Evolutionary conservation across 2,888 invertebrate species (phyloP).

Genomic region (Stenichneumon culpator): DNA sequence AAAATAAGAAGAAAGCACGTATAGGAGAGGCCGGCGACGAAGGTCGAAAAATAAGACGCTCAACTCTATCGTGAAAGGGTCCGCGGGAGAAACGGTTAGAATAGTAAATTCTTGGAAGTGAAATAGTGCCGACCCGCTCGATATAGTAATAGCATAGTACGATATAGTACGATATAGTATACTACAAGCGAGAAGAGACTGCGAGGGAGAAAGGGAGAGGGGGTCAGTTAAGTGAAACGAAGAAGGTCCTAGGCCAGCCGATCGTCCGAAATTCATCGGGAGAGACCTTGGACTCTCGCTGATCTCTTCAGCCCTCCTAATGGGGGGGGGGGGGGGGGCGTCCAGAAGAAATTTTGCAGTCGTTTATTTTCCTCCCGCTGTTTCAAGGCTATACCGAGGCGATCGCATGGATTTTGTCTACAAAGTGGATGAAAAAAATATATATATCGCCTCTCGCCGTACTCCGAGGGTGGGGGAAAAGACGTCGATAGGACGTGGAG

Average conservation of each 20-base stretch:
- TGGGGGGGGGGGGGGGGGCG: too few species aligned
- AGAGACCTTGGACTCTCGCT: conserved; percentile 36
- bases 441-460: not conserved
- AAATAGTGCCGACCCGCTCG: conserved; percentile 50
- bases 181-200: conserved; percentile 40
- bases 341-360: not conserved
- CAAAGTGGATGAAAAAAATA: not conserved
- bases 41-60: conserved; percentile 28
- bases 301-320: conserved; percentile 16
- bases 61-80: conserved; percentile 49
- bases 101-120: conserved; percentile 62
- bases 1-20: not conserved
- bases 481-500: not conserved
- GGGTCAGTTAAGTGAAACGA: not conserved
- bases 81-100: conserved; percentile 47
- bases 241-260: conserved; percentile 23
- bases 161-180: conserved; percentile 34
- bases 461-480: not conserved
- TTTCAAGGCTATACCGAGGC: too few species aligned
- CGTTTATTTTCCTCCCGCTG: too few species aligned
- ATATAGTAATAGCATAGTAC: conserved; percentile 57
- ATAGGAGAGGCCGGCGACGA: not conserved
- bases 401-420: too few species aligned
- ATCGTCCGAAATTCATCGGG: conserved; percentile 26
- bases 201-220: conserved; percentile 27